Base-by-base conservation (phyloP, 2,113 vertebrate species). In the Pelvicachromis taeniatus region DNA sequence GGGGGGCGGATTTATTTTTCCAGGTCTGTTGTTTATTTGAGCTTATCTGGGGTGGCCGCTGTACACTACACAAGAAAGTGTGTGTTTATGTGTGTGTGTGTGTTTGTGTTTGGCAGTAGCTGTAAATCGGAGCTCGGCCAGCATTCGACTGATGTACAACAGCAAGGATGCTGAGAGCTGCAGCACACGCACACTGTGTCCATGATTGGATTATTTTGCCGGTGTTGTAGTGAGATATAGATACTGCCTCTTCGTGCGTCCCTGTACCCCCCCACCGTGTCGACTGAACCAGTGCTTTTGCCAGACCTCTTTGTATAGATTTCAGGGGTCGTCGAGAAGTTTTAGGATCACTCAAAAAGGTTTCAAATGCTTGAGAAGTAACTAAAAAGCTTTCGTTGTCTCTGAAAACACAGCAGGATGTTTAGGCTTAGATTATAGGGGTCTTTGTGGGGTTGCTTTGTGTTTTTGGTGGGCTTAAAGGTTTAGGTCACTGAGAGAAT, bases 21-120 rank as follows among this genome's bases (percentile, higher is more conserved):
- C 87, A 85, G 91, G 80, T 91, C 89, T 91, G 82, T 94, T 94
- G 91, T 94, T 95, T 93, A 93, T 93, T 92, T 93, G 89, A 89
- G 92, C 89, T 94, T 93, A 95, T 95, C 92, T 90, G 89, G 42
- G 81, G 84, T 88, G 91, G 91, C 85, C 84, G 87, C 87, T 87
- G 86, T 87, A 90, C 91, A 83, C 85, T 85, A 87, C 85, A 86
- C 78, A 84, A 77, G 73, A 35, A 70, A 26, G 78, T 78, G 89
- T 88, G 83, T 87, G 88, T 83, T 23, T 87, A 29, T 83, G 56
- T 83, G 88, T 79, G 53, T 77, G 77, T 68, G 81, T 77, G 23
- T 61, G 4, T 83, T 7, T 77, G 52, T 33, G 9, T 84, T 84
- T 89, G 86, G 86, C 89, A 89, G 86, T 63, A 40, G 89, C 86